Percentiles rank a stretch among this genome's conserved stretches.
Conservation (phyloP, 2,113 vertebrate genomes). For the Siniperca chuatsi region DNA sequence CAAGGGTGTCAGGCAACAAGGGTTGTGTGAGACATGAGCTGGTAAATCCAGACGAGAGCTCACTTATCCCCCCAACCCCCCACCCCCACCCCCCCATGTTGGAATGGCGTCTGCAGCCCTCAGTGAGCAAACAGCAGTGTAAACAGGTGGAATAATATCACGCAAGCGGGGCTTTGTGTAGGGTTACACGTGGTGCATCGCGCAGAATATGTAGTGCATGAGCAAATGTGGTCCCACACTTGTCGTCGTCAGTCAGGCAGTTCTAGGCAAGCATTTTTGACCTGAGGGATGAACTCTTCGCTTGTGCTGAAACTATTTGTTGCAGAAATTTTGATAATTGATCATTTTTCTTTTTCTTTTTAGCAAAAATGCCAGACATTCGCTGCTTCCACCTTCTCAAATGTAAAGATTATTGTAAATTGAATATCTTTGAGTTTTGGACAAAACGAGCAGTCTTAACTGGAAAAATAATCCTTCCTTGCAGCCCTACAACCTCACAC, state of each 20-base stretch:
- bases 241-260: constrained; percentile 2
- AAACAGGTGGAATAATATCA: constrained; percentile 67
- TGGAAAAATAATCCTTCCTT: neutral
- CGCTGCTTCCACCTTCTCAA: neutral
- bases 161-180: constrained; percentile 34
- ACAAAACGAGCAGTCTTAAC: neutral
- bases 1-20: neutral
- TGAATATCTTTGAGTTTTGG: neutral
- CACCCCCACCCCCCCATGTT: constrained; percentile 58
- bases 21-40: constrained; percentile 18
- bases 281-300: neutral
- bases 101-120: constrained; percentile 59
- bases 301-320: neutral
- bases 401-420: neutral
- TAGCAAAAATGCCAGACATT: neutral
- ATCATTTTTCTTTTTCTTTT: neutral
- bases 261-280: too few relatives aligned
- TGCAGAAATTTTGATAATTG: neutral
- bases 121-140: constrained; percentile 34
- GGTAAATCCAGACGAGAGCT: constrained; percentile 48
- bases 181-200: neutral
- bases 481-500: neutral
- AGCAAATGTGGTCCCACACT: neutral
- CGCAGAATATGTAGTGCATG: neutral
- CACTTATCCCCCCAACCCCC: constrained; percentile 53